Conservation (phyloP, 2,113 vertebrate genomes). For the Loxodonta africana region DNA sequence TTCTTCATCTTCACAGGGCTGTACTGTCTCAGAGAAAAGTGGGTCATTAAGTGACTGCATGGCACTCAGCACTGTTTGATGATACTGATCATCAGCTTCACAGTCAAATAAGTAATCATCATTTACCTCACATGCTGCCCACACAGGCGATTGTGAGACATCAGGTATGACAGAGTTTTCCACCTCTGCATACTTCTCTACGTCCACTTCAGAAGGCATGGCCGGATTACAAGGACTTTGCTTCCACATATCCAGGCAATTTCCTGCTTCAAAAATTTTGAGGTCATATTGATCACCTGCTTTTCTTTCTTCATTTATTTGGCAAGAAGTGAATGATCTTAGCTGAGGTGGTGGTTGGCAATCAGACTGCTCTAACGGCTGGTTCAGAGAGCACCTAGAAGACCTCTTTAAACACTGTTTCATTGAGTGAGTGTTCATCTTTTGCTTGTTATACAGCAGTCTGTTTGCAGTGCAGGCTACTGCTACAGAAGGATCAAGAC, state of each 20-base stretch:
- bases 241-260: conserved; percentile 95
- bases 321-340: conserved; percentile 91
- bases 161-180: conserved; percentile 90
- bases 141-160: conserved; percentile 90
- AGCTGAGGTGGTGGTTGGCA: conserved; percentile 91
- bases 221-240: conserved; percentile 92
- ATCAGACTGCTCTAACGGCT: conserved; percentile 91
- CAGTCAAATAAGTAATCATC: conserved; percentile 92
- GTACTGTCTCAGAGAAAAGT: conserved; percentile 92
- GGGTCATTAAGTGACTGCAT: conserved; percentile 93
- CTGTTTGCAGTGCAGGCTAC: conserved; percentile 95
- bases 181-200: conserved; percentile 94
- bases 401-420: conserved; percentile 93
- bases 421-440: conserved; percentile 95
- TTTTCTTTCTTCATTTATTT: conserved; percentile 92
- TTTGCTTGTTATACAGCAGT: conserved; percentile 96
- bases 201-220: conserved; percentile 93
- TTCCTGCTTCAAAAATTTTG: conserved; percentile 92
- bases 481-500: conserved; percentile 95
- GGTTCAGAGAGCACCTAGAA: conserved; percentile 90
- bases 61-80: conserved; percentile 91
- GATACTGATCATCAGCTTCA: conserved; percentile 91
- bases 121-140: conserved; percentile 92
- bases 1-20: conserved; percentile 89
- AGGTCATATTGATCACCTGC: conserved; percentile 89